phyloP scores from a whole-genome alignment of 2,797 vertebrate species.

The Oreonectes daqikongensis region DNA sequence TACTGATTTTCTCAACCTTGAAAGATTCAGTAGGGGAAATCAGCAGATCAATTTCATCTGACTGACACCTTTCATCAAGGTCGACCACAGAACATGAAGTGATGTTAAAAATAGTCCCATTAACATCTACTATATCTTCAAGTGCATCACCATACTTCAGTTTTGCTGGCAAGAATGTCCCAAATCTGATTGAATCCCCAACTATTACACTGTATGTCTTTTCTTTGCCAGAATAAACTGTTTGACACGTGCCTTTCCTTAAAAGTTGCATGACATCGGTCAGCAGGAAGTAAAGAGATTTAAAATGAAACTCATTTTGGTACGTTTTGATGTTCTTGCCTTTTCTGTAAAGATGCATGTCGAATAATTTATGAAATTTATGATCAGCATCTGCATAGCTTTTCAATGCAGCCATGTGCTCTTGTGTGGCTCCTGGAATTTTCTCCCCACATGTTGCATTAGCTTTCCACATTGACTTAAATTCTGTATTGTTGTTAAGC shows the following conservation, averaged over 20 bases:
- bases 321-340: not conserved
- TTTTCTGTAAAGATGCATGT: not conserved
- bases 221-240: not conserved
- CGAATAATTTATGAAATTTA: not conserved
- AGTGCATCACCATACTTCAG: rapidly evolving
- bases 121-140: rapidly evolving
- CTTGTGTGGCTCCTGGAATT: not conserved
- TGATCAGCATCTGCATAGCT: not conserved
- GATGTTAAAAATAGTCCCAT: constrained; percentile 36
- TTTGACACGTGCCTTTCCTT: not conserved
- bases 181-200: constrained; percentile 17
- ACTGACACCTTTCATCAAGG: not conserved
- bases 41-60: constrained; percentile 2
- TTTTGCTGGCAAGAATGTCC: constrained; percentile 7
- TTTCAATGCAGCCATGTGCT: constrained; percentile 37
- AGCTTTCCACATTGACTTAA: constrained; percentile 24
- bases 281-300: constrained; percentile 55
- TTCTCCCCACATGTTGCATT: not conserved
- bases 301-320: constrained; percentile 41
- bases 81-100: constrained; percentile 41
- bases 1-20: not conserved
- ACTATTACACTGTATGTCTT: not conserved
- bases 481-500: not conserved
- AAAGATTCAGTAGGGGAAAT: constrained; percentile 51
- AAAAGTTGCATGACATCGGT: constrained; percentile 36